Evolutionary conservation across 1,140 invertebrate genomes (phyloP).

Genomic region (Watersipora subatra): DNA sequence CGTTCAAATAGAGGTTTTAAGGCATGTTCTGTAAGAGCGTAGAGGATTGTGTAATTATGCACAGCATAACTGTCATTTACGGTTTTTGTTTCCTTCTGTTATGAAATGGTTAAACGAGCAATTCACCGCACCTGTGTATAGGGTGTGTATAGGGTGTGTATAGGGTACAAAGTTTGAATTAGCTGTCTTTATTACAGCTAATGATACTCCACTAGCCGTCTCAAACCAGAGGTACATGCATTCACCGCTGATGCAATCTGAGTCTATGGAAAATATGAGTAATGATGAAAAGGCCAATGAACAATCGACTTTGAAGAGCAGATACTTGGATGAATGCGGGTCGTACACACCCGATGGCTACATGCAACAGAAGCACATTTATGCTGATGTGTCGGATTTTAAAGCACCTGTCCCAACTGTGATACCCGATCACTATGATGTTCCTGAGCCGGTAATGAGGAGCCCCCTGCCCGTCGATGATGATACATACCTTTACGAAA

Average conservation of each 20-base stretch:
- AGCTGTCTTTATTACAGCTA: background rate
- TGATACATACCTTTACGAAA: too few relatives aligned
- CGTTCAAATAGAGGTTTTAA: background rate
- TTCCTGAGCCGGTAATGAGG: too few relatives aligned
- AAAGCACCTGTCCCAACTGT: too few relatives aligned
- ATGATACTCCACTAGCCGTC: background rate
- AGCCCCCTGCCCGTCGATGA: too few relatives aligned
- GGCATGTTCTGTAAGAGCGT: background rate
- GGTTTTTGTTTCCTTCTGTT: background rate
- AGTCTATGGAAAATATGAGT: background rate
- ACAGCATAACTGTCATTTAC: background rate
- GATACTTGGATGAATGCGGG: background rate
- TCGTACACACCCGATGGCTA: background rate
- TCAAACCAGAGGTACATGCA: background rate
- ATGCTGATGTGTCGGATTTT: too few relatives aligned
- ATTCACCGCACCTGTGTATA: too few relatives aligned
- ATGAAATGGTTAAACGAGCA: background rate
- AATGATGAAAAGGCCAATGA: background rate
- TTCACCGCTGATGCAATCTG: background rate
- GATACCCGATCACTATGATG: too few relatives aligned
- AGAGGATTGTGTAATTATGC: background rate
- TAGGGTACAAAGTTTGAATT: background rate
- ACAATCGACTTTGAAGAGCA: background rate
- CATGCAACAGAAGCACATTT: background rate
- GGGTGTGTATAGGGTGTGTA: too few relatives aligned